Percentiles rank a stretch among this genome's conserved stretches.
Evolutionary conservation across 2,888 invertebrate species (phyloP).

Genomic region (Melipona beecheii): DNA sequence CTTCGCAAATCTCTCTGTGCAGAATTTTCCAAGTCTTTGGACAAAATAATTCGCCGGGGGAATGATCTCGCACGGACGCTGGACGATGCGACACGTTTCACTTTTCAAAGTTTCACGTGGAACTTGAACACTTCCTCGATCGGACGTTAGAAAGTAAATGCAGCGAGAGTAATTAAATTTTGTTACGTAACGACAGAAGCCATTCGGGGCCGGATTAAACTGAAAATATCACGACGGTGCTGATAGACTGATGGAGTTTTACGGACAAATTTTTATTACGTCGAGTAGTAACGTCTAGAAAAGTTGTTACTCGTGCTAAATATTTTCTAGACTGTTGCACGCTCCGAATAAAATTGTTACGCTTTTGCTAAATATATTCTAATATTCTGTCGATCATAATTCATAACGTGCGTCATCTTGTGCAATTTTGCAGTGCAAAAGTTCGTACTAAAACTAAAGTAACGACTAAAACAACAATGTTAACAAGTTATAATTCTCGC

Average conservation of each 20-base stretch:
- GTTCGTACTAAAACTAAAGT: too few relatives aligned
- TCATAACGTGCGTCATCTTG: too few relatives aligned
- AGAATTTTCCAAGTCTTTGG: not conserved
- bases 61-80: not conserved
- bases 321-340: too few relatives aligned
- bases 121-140: not conserved
- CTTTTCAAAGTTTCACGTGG: slow-evolving; percentile 16
- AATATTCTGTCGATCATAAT: too few relatives aligned
- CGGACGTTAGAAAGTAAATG: not conserved
- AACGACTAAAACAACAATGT: not conserved
- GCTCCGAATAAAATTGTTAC: too few relatives aligned
- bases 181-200: not conserved
- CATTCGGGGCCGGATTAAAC: not conserved
- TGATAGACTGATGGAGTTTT: not conserved
- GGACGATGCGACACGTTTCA: not conserved
- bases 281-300: too few relatives aligned
- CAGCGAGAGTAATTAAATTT: not conserved
- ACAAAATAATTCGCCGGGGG: not conserved
- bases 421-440: too few relatives aligned
- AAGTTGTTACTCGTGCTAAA: too few relatives aligned
- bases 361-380: too few relatives aligned
- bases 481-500: not conserved
- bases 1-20: not conserved
- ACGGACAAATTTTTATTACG: not conserved
- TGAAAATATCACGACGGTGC: too few relatives aligned